Conservation (phyloP, 2,113 vertebrate genomes). For the Picathartes gymnocephalus region DNA sequence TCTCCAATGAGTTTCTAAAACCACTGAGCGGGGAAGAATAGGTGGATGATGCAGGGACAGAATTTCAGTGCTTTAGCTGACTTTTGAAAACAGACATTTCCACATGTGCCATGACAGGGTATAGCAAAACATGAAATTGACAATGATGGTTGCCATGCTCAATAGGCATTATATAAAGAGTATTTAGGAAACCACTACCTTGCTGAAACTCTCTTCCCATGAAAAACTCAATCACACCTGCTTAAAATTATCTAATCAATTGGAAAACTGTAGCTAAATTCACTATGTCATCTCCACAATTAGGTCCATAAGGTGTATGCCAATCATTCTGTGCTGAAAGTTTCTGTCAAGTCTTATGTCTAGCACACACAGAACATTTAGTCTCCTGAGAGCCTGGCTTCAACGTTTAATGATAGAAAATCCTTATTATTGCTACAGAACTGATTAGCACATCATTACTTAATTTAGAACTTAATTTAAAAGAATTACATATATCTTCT, state of each 20-base stretch:
- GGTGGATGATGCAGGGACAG: neutral
- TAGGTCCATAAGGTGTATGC: neutral
- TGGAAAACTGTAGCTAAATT: neutral
- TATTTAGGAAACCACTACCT: neutral
- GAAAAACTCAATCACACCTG: neutral
- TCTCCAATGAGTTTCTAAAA: neutral
- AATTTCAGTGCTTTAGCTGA: neutral
- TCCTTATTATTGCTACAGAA: constrained; percentile 36
- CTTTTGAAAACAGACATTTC: neutral
- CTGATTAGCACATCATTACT: constrained; percentile 34
- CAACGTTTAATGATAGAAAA: constrained; percentile 41
- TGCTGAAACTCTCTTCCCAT: neutral
- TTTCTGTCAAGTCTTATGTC: neutral
- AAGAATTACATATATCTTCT: constrained; percentile 30
- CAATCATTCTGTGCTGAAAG: neutral
- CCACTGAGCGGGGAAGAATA: neutral
- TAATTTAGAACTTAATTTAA: constrained; percentile 45
- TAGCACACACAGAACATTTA: constrained; percentile 9
- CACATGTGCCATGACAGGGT: neutral
- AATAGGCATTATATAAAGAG: neutral
- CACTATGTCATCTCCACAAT: neutral
- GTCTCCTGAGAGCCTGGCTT: neutral
- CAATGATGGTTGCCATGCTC: neutral
- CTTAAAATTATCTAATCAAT: neutral
- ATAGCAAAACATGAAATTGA: neutral